Percentiles rank a stretch among this genome's conserved stretches.
Conservation (phyloP, 2,113 vertebrate genomes). For the Cebidichthys violaceus region DNA sequence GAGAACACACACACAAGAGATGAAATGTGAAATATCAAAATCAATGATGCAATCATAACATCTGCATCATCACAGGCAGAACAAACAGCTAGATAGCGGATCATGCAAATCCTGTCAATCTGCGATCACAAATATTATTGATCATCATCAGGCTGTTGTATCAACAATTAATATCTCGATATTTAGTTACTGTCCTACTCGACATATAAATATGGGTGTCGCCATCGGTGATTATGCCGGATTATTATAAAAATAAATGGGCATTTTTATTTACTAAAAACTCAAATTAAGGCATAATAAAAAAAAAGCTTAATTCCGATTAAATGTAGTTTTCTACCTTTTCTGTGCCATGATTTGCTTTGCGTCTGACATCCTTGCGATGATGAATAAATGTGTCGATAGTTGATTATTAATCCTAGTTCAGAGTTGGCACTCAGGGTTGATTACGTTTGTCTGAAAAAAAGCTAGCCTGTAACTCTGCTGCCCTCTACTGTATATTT, state of each 20-base stretch:
- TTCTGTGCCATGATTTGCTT: conserved; percentile 78
- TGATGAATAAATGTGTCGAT: conserved; percentile 1
- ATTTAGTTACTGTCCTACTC: neutral
- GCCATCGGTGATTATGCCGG: neutral
- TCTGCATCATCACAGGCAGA: neutral
- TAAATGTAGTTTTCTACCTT: conserved; percentile 66
- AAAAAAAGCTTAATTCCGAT: neutral
- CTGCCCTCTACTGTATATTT: conserved; percentile 50
- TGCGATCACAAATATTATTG: neutral
- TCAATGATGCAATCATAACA: neutral
- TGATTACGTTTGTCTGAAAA: conserved; percentile 64
- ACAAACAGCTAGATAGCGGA: neutral
- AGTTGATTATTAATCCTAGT: conserved; percentile 64
- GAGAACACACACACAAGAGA: conserved; percentile 17
- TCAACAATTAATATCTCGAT: neutral
- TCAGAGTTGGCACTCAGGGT: conserved; percentile 1
- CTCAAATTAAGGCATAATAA: neutral
- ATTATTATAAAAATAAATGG: neutral
- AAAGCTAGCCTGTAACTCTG: neutral
- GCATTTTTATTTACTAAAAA: neutral
- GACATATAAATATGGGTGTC: neutral
- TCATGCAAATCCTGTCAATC: neutral
- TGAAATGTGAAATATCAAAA: neutral
- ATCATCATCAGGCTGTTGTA: neutral
- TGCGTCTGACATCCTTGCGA: conserved; percentile 78